Evolutionary conservation across 2,888 invertebrate species (phyloP).

Genomic region (Acrobasis suavella): DNA sequence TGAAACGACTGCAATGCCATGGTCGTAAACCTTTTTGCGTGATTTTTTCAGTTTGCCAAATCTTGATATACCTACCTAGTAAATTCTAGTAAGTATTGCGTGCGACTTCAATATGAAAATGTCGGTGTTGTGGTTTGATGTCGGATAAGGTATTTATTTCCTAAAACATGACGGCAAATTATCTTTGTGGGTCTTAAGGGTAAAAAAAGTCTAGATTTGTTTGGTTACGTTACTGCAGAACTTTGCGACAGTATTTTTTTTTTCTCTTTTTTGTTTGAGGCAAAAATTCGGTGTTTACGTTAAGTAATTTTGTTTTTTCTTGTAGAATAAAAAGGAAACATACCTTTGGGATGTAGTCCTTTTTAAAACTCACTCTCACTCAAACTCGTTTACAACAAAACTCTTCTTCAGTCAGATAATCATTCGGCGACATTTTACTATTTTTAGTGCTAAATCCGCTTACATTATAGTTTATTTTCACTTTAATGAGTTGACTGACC

Average conservation of each 20-base stretch:
- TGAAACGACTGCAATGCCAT: neutral
- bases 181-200: neutral
- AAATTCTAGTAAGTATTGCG: neutral
- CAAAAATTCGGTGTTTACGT: too few relatives aligned
- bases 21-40: slow-evolving; percentile 13
- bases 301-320: too few relatives aligned
- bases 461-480: too few relatives aligned
- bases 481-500: too few relatives aligned
- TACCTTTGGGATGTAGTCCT: too few relatives aligned
- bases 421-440: too few relatives aligned
- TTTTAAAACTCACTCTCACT: too few relatives aligned
- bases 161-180: neutral
- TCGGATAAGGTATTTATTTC: slow-evolving; percentile 1
- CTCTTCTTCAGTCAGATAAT: too few relatives aligned
- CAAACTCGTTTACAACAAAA: too few relatives aligned
- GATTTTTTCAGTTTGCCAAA: slow-evolving; percentile 14
- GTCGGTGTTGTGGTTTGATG: neutral
- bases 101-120: neutral
- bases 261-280: too few relatives aligned
- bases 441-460: too few relatives aligned
- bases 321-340: too few relatives aligned
- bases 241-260: neutral
- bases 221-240: neutral
- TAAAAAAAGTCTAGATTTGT: neutral
- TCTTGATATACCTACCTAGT: neutral